These are phyloP conservation scores for Xenops minutus DNA, from an alignment of 2,797 vertebrate species.

Conservation along the genomic window DNA sequence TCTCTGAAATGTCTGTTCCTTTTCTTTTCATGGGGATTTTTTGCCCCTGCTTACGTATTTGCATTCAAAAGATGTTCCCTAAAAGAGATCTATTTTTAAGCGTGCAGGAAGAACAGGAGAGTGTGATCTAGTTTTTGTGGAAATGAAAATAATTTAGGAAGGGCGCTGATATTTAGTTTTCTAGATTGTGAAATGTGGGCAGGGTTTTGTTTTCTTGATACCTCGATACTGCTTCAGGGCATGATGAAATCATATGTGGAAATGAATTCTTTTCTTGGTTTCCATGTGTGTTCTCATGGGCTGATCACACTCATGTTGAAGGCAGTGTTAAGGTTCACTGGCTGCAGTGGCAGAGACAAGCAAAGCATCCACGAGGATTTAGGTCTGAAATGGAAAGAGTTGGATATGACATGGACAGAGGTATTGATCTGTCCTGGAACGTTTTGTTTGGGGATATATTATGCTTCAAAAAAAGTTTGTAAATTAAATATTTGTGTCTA, in stretches of 20 bases:
- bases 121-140: neutral
- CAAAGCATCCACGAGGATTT: neutral
- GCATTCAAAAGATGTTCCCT: constrained; percentile 5
- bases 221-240: too few species aligned
- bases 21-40: neutral
- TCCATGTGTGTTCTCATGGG: neutral
- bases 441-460: neutral
- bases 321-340: neutral
- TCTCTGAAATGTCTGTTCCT: constrained; percentile 28
- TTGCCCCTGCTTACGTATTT: constrained; percentile 21
- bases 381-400: neutral
- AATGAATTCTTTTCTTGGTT: neutral
- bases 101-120: neutral
- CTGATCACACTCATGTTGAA: neutral
- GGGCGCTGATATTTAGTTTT: neutral
- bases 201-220: neutral
- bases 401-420: neutral
- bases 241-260: neutral
- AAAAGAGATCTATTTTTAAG: constrained; percentile 6
- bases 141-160: neutral
- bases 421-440: neutral
- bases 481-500: neutral
- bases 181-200: neutral
- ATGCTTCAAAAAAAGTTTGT: neutral
- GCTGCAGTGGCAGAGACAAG: neutral